Percentiles rank a stretch among this genome's conserved stretches.
These are phyloP conservation scores for Ptychodera flava DNA, from an alignment of 35 echinoderm and acorn worm genomes.

Conservation along the genomic window DNA sequence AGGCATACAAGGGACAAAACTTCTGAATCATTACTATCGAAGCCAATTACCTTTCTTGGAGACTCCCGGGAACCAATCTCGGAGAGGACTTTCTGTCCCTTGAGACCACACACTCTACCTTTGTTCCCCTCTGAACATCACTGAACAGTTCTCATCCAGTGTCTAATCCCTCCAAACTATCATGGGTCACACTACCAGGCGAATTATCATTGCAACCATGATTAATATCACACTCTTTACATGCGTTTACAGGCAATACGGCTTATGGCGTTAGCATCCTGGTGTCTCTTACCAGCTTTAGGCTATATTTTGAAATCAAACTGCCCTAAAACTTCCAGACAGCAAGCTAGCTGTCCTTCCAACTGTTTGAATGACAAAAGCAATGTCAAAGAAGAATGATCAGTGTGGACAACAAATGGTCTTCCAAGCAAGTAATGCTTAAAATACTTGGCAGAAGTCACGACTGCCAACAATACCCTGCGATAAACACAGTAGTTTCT, in stretches of 20 bases:
- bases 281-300: constrained; percentile 27
- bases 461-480: constrained; percentile 41
- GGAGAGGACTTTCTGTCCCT: too few species aligned
- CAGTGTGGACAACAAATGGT: constrained; percentile 31
- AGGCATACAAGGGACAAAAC: too few species aligned
- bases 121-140: too few species aligned
- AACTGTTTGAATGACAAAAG: constrained; percentile 39
- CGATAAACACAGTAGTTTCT: constrained; percentile 33
- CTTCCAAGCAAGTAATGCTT: constrained; percentile 42
- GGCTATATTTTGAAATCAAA: constrained; percentile 40
- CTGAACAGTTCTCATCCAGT: too few species aligned
- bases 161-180: too few species aligned
- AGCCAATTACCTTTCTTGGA: too few species aligned
- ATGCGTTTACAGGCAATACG: constrained; percentile 15
- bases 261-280: constrained; percentile 16
- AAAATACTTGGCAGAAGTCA: constrained; percentile 35
- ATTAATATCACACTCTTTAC: constrained; percentile 15
- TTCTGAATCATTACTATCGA: too few species aligned
- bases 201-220: too few species aligned
- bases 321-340: constrained; percentile 37
- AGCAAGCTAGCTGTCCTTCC: constrained; percentile 49
- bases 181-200: too few species aligned
- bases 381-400: constrained; percentile 45
- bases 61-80: too few species aligned
- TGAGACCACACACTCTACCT: too few species aligned